phyloP scores from a whole-genome alignment of 2,888 invertebrate species.

The Cataglyphis livida region DNA sequence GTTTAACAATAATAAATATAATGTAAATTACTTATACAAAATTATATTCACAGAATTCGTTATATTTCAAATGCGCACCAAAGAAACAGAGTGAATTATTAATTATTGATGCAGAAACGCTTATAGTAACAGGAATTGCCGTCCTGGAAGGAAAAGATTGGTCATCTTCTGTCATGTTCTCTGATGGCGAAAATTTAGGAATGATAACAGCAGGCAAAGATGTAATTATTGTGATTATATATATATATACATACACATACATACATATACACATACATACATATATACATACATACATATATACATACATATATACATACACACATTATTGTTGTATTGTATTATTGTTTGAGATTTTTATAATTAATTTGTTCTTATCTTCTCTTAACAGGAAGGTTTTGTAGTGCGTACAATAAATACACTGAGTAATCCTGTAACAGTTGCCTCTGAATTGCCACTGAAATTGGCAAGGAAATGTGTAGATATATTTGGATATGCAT shows the following conservation, averaged over 20 bases:
- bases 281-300: slow-evolving; percentile 2
- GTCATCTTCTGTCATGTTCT: slow-evolving; percentile 88
- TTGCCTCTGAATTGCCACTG: slow-evolving; percentile 88
- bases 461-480: slow-evolving; percentile 93
- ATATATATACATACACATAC: not conserved
- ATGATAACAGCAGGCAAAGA: slow-evolving; percentile 93
- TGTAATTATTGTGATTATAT: slow-evolving; percentile 85
- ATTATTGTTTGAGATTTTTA: slow-evolving; percentile 7
- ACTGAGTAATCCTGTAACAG: slow-evolving; percentile 87
- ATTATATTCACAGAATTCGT: slow-evolving; percentile 88
- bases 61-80: slow-evolving; percentile 91
- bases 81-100: slow-evolving; percentile 84
- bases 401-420: slow-evolving; percentile 92
- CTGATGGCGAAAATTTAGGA: slow-evolving; percentile 93
- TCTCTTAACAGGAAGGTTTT: slow-evolving; percentile 90
- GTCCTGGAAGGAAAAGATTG: slow-evolving; percentile 84
- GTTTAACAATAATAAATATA: slow-evolving; percentile 20
- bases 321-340: not conserved
- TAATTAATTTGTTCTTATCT: slow-evolving; percentile 24
- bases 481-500: slow-evolving; percentile 91
- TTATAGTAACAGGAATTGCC: slow-evolving; percentile 86
- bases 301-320: not conserved
- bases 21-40: slow-evolving; percentile 27
- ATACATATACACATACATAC: too few species aligned
- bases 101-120: slow-evolving; percentile 85